Evolutionary conservation across 92 coral and sea anemone species (phyloP), one percentile per base, ranked within the genome.

Genomic region (Paramuricea clavata): DNA sequence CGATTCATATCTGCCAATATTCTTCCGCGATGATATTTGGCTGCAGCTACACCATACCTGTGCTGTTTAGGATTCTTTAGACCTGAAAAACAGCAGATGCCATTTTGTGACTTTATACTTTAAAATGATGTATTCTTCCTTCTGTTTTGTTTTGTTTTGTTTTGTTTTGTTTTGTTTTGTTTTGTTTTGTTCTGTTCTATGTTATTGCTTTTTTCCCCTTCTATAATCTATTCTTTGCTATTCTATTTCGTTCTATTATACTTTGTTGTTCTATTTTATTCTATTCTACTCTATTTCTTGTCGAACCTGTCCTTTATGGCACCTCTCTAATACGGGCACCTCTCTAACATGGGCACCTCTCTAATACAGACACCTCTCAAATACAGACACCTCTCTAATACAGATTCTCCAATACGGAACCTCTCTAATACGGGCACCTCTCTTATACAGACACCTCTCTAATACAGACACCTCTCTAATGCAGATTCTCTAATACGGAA

Each of bases 41-140:
- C 93, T 19, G 95, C 90, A 43, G 94, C 79, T 70, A 96, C 97
- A 11, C 95, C 95, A 32, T 83, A 69, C 5, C 89, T 68, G 87
- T 97, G 99, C 56, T 92, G 98, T 86, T 94, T 97, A 10, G 99
- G 99, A 81, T 97, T 98, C 74, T 93, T 97, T 31, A 97, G 73
- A 10, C 99, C 98, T 65, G 11, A 13, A 33, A 65, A 0, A 65
- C 39, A 60, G 68, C 1, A 21, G 17, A 65, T 2, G 39, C 21
- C 17, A 65, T 11, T 21, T 5, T 13, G 39, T 65, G 19, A 65
- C 72, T 65, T n/a, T n/a, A n/a, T n/a, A n/a, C n/a, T n/a, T n/a
- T n/a, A n/a, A n/a, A n/a, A n/a, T n/a, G n/a, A n/a, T 36, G 42
- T 36, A 3, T 36, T 36, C 42, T 36, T 3, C 8, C 42, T 36